Conservation (phyloP, 1,140 invertebrate species). For the Caerostris extrusa region DNA sequence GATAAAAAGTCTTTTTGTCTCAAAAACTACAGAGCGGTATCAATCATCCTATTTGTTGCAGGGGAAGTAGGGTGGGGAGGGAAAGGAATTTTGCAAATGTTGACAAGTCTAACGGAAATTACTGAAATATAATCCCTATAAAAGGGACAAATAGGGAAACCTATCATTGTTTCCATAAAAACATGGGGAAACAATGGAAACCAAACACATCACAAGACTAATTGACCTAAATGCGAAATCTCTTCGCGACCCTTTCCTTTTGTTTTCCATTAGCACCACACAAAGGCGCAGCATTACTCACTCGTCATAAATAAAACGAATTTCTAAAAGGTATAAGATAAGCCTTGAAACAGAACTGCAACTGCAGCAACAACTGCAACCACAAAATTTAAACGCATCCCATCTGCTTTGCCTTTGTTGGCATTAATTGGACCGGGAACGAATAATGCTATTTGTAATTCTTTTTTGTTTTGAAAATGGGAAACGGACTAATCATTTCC, state of each 20-base stretch:
- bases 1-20: not conserved
- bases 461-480: too few relatives aligned
- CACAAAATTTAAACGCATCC: too few relatives aligned
- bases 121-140: not conserved
- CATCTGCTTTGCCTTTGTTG: too few relatives aligned
- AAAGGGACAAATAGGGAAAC: conserved; percentile 3
- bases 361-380: too few relatives aligned
- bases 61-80: too few relatives aligned
- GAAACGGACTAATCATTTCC: too few relatives aligned
- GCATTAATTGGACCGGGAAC: too few relatives aligned
- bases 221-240: conserved; percentile 1
- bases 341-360: not conserved
- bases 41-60: not conserved
- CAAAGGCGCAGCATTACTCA: not conserved
- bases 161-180: conserved; percentile 19
- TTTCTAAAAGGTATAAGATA: too few relatives aligned
- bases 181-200: not conserved
- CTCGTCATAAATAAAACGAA: too few relatives aligned
- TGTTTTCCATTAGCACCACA: not conserved
- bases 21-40: not conserved
- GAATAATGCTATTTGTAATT: too few relatives aligned
- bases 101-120: conserved; percentile 10
- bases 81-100: not conserved
- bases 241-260: too few relatives aligned
- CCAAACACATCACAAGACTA: conserved; percentile 1